Evolutionary conservation across 2,113 vertebrate species (phyloP).

Genomic region (Chaetorhynchus papuensis): DNA sequence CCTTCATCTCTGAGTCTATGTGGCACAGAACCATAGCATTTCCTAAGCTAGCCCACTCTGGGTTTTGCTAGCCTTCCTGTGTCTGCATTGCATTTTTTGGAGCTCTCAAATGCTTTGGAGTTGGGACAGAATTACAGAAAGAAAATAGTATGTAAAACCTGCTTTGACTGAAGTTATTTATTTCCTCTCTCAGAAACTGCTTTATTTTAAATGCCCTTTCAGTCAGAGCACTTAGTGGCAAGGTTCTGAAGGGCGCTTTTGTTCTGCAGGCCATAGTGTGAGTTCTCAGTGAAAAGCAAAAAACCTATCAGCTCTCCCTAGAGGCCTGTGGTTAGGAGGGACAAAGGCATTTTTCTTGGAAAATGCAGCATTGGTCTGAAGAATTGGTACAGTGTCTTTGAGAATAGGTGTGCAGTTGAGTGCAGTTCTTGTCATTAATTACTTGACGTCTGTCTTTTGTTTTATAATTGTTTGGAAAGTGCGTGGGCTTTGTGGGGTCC

Average conservation of each 20-base stretch:
- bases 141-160: background rate
- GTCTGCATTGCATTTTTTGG: background rate
- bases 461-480: background rate
- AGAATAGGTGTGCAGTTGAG: background rate
- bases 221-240: conserved; percentile 10
- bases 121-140: background rate
- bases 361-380: background rate
- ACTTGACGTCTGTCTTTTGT: background rate
- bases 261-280: background rate
- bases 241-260: conserved; percentile 29
- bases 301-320: background rate
- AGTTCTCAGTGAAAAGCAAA: background rate
- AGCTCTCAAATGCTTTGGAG: background rate
- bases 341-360: background rate
- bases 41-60: background rate
- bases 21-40: background rate
- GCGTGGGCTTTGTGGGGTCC: background rate
- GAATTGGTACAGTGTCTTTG: background rate
- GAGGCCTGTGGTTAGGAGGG: background rate
- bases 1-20: background rate
- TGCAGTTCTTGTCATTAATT: background rate
- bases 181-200: background rate
- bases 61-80: background rate
- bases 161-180: background rate
- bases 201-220: conserved; percentile 16